A percentile compares a stretch with the other conserved stretches of the same genome.
Conservation (phyloP, 2,888 invertebrate species). For the Acholoe squamosa region DNA sequence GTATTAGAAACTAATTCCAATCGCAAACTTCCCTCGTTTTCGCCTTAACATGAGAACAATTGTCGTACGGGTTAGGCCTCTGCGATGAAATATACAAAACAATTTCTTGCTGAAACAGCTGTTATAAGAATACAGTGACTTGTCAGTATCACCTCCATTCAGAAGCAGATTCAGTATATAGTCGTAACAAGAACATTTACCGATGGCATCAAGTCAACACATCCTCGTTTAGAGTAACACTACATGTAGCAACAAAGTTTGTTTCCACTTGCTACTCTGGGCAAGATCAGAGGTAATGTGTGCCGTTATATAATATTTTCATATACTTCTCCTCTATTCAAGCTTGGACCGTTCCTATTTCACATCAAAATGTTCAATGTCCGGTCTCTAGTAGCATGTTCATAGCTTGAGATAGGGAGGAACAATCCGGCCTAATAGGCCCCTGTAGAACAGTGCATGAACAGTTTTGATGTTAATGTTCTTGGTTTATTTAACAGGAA, state of each 20-base stretch:
- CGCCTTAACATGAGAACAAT: not conserved
- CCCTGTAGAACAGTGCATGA: too few species aligned
- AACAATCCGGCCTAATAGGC: too few species aligned
- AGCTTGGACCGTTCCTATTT: not conserved
- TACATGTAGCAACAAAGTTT: not conserved
- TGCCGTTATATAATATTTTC: not conserved
- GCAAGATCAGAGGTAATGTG: constrained; percentile 7
- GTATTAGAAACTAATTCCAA: not conserved
- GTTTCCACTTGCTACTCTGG: constrained; percentile 4
- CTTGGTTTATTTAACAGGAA: constrained; percentile 40
- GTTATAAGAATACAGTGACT: not conserved
- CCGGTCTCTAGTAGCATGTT: not conserved
- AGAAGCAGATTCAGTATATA: not conserved
- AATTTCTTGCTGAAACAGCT: constrained; percentile 5
- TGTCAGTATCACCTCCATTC: not conserved
- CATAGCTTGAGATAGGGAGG: too few species aligned
- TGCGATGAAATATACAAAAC: not conserved
- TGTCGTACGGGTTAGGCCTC: not conserved
- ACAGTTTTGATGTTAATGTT: not conserved
- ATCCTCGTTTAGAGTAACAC: not conserved
- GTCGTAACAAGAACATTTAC: not conserved
- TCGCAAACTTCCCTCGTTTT: not conserved
- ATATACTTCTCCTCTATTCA: not conserved
- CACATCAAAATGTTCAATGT: not conserved
- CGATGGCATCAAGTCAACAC: not conserved